Conservation (phyloP, 2,888 invertebrate species). For the Dynastes tityus region DNA sequence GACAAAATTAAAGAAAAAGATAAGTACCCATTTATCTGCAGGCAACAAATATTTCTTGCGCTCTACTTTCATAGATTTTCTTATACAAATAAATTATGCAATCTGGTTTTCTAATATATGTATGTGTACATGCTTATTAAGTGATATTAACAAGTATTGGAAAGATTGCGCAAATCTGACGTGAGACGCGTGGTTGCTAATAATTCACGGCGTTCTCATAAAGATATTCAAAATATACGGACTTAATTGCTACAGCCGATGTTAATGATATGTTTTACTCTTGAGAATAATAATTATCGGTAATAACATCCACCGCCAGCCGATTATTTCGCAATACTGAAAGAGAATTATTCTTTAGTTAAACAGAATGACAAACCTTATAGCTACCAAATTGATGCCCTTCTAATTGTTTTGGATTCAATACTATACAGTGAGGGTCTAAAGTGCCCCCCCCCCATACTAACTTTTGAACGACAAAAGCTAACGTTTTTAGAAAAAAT, state of each 20-base stretch:
- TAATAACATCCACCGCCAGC: constrained; percentile 18
- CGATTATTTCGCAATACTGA: constrained; percentile 2
- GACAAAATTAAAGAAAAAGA: too few species aligned
- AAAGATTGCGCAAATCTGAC: neutral
- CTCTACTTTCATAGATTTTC: too few species aligned
- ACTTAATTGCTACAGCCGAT: constrained; percentile 15
- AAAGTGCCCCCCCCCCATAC: too few species aligned
- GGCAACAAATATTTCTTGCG: too few species aligned
- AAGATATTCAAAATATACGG: constrained; percentile 9
- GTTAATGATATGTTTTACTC: constrained; percentile 14
- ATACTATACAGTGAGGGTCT: too few species aligned
- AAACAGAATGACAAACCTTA: too few species aligned
- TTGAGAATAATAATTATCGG: constrained; percentile 11
- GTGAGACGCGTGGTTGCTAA: neutral
- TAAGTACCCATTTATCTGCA: too few species aligned
- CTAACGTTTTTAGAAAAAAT: too few species aligned
- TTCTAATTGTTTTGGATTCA: too few species aligned
- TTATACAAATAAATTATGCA: neutral
- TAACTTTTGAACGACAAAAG: too few species aligned
- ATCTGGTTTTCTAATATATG: constrained; percentile 8
- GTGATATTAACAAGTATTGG: neutral
- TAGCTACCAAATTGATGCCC: too few species aligned
- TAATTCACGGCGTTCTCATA: constrained; percentile 1
- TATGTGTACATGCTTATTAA: neutral
- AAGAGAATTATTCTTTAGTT: neutral